Percentiles rank a stretch among this genome's conserved stretches.
phyloP scores from a whole-genome alignment of 2,113 vertebrate genomes.

The Labeo catla region DNA sequence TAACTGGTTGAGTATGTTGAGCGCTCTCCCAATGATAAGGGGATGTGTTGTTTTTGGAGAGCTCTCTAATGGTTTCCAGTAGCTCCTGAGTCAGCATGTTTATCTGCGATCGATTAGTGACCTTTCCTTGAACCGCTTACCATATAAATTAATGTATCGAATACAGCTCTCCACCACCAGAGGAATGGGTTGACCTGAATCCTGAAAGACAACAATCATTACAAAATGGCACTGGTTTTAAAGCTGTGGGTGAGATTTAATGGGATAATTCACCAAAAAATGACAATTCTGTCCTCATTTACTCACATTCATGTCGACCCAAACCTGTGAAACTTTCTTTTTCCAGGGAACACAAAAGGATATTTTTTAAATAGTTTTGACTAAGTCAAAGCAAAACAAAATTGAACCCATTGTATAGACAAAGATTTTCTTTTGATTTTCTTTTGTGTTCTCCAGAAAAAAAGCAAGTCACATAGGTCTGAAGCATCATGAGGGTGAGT shows the following conservation, averaged over 20 bases:
- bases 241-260: background rate
- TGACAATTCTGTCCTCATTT: background rate
- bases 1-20: slow-evolving; percentile 16
- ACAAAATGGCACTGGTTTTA: slow-evolving; percentile 4
- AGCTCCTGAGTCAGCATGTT: slow-evolving; percentile 16
- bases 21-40: slow-evolving; percentile 27
- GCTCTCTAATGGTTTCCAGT: slow-evolving; percentile 34
- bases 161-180: slow-evolving; percentile 97
- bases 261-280: background rate
- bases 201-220: slow-evolving; percentile 62
- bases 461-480: background rate
- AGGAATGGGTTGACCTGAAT: slow-evolving; percentile 87
- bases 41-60: background rate
- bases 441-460: background rate
- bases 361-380: background rate
- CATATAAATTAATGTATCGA: slow-evolving; percentile 96
- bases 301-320: background rate
- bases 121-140: slow-evolving; percentile 73
- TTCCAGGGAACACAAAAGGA: background rate
- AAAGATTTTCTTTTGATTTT: background rate
- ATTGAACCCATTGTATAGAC: background rate
- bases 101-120: slow-evolving; percentile 27
- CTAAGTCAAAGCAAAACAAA: background rate
- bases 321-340: background rate
- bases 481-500: background rate